Percentiles rank a stretch among this genome's conserved stretches.
These are phyloP conservation scores for Seriola quinqueradiata DNA, from an alignment of 2,113 vertebrate species.

Conservation along the genomic window DNA sequence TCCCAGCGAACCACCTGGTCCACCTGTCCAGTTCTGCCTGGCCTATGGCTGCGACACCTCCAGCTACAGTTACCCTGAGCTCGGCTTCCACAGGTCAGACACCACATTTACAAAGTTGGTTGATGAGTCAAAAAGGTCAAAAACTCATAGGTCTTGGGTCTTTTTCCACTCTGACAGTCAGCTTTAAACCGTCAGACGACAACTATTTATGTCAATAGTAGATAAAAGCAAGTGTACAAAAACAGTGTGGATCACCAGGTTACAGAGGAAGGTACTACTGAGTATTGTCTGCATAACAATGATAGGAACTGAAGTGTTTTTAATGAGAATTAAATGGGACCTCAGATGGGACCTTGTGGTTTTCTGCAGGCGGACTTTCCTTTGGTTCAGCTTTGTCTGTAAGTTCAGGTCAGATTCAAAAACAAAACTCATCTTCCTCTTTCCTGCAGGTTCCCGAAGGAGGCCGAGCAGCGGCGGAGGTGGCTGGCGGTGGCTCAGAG, in stretches of 20 bases:
- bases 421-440: background rate
- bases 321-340: background rate
- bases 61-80: constrained; percentile 55
- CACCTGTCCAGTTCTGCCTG: constrained; percentile 54
- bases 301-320: background rate
- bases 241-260: no score
- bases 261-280: no score
- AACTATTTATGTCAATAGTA: no score
- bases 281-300: no score
- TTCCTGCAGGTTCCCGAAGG: constrained; percentile 59
- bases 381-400: no score
- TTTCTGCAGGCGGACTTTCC: background rate
- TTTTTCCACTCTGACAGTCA: no score
- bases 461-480: background rate
- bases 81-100: constrained; percentile 67
- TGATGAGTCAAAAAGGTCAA: no score
- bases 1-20: accelerated
- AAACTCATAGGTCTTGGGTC: no score
- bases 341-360: background rate
- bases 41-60: constrained; percentile 70
- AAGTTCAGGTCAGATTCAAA: no score
- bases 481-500: constrained; percentile 65
- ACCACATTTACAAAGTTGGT: background rate
- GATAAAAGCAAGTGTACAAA: no score
- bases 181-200: no score